These are phyloP conservation scores for Sycophila sp. DNA, from an alignment of 1,140 invertebrate genomes.

Conservation along the genomic window DNA sequence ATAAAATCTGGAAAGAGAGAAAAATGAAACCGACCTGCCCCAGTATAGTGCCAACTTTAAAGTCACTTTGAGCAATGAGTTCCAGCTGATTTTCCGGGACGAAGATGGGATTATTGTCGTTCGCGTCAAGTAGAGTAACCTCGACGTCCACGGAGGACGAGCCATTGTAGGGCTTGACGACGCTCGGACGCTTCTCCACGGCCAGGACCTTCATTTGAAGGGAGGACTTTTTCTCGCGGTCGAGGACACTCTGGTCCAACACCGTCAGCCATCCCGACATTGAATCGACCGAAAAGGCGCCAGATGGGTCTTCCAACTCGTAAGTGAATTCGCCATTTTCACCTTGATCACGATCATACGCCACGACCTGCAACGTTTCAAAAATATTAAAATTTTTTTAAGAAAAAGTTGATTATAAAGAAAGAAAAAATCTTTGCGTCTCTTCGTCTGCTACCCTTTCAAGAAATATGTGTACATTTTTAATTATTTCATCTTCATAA, in stretches of 20 bases:
- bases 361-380: slow-evolving; percentile 68
- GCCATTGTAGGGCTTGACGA: slow-evolving; percentile 58
- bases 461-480: not conserved
- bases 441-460: not conserved
- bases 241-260: slow-evolving; percentile 78
- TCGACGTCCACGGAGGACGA: slow-evolving; percentile 79
- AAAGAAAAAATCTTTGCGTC: too few relatives aligned
- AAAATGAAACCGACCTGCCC: slow-evolving; percentile 61
- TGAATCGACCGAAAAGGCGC: slow-evolving; percentile 83
- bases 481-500: too few relatives aligned
- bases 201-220: slow-evolving; percentile 80
- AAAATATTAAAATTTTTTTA: not conserved
- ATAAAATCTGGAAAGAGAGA: not conserved
- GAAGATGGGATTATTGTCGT: slow-evolving; percentile 88
- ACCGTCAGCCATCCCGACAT: slow-evolving; percentile 87
- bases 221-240: slow-evolving; percentile 78
- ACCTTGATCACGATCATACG: slow-evolving; percentile 81
- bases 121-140: slow-evolving; percentile 84
- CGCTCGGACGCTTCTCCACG: slow-evolving; percentile 76
- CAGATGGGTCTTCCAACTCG: slow-evolving; percentile 76
- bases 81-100: slow-evolving; percentile 84
- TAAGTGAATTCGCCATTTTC: slow-evolving; percentile 87
- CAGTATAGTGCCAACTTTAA: slow-evolving; percentile 74
- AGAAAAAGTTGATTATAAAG: too few relatives aligned
- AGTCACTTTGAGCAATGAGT: slow-evolving; percentile 76